phyloP scores from a whole-genome alignment of 2,113 vertebrate species.

The Lagopus leucura region DNA sequence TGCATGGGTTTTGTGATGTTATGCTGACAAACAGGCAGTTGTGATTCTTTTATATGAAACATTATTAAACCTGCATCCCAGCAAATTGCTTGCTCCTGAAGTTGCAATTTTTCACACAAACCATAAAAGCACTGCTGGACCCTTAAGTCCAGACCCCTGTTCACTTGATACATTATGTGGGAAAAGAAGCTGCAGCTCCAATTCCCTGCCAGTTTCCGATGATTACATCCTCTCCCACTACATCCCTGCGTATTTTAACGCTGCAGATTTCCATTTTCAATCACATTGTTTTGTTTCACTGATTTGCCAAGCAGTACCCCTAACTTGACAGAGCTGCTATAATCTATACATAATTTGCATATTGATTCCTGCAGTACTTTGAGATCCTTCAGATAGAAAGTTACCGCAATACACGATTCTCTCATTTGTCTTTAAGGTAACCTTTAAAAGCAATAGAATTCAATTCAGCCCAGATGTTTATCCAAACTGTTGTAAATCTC shows the following conservation, averaged over 20 bases:
- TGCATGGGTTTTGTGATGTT: constrained; percentile 12
- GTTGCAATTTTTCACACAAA: constrained; percentile 43
- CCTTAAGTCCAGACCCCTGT: constrained; percentile 29
- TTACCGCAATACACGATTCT: constrained; percentile 18
- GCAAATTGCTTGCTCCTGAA: constrained; percentile 24
- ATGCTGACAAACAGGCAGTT: constrained; percentile 35
- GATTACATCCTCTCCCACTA: background rate
- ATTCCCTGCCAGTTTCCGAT: background rate
- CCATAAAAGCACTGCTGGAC: constrained; percentile 11
- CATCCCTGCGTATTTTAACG: constrained; percentile 5
- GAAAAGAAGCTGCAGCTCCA: constrained; percentile 19
- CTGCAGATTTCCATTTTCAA: constrained; percentile 1
- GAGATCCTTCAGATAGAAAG: constrained; percentile 25
- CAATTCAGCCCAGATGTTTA: constrained; percentile 34
- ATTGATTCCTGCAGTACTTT: constrained; percentile 21
- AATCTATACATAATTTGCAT: constrained; percentile 40
- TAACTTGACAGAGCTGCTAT: background rate
- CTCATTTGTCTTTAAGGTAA: constrained; percentile 35
- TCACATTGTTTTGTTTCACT: background rate
- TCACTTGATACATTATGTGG: background rate
- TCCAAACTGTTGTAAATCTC: constrained; percentile 30
- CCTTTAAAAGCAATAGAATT: constrained; percentile 14
- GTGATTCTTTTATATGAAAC: background rate
- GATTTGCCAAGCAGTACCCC: background rate
- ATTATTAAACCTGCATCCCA: constrained; percentile 55